Evolutionary conservation across 1,140 invertebrate genomes (phyloP).

Genomic region (Lanistes nyassanus): DNA sequence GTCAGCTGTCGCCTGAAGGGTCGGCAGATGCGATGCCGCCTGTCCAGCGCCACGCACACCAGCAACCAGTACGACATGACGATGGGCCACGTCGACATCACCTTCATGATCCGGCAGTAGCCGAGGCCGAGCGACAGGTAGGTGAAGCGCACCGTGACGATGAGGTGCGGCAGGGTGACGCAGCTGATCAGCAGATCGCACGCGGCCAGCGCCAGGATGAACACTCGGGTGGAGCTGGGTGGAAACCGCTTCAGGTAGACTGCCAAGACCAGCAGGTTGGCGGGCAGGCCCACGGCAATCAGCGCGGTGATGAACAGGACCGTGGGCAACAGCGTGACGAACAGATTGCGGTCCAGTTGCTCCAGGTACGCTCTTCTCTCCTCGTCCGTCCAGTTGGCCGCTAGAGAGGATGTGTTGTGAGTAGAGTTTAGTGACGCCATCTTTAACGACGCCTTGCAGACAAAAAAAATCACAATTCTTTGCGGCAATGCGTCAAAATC

Average conservation of each 20-base stretch:
- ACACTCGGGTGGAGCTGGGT: slow-evolving; percentile 44
- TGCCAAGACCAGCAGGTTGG: slow-evolving; percentile 43
- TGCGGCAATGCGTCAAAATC: no score
- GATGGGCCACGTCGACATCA: slow-evolving; percentile 21
- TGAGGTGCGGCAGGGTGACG: slow-evolving; percentile 53
- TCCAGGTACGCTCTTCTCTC: no score
- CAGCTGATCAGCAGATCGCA: slow-evolving; percentile 49
- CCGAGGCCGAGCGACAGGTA: slow-evolving; percentile 29
- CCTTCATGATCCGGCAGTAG: slow-evolving; percentile 32
- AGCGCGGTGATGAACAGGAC: background rate
- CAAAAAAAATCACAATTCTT: no score
- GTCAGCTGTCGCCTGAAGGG: slow-evolving; percentile 22
- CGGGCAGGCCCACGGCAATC: slow-evolving; percentile 34
- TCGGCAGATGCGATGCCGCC: slow-evolving; percentile 29
- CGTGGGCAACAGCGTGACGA: no score
- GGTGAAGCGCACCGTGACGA: slow-evolving; percentile 45
- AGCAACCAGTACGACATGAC: slow-evolving; percentile 17
- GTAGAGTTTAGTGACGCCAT: no score
- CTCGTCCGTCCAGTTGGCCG: no score
- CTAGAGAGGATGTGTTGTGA: no score
- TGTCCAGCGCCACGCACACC: slow-evolving; percentile 30
- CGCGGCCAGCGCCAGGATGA: slow-evolving; percentile 50
- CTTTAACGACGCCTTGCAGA: no score
- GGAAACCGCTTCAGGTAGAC: slow-evolving; percentile 46
- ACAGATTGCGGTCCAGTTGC: no score